Percentiles rank a stretch among this genome's conserved stretches.
Evolutionary conservation across 2,113 vertebrate genomes (phyloP).

Genomic region (Dromaius novaehollandiae): DNA sequence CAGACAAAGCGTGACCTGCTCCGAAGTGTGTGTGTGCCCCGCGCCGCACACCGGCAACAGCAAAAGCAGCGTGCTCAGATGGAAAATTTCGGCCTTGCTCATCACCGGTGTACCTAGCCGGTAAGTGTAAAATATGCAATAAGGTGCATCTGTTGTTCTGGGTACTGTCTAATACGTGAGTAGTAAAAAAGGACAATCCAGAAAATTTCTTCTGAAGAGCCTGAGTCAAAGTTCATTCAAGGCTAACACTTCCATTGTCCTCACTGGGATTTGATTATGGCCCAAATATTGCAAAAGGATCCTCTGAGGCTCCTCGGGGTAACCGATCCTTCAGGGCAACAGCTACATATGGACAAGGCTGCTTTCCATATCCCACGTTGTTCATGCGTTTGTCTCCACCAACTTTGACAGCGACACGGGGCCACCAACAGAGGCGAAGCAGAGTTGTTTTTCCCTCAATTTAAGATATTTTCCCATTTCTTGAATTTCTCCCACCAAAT

Average conservation of each 20-base stretch:
- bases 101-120: neutral
- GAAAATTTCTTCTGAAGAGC: neutral
- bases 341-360: neutral
- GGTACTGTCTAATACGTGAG: neutral
- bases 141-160: neutral
- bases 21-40: neutral
- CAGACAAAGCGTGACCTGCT: neutral
- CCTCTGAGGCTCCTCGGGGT: neutral
- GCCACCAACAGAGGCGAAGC: neutral
- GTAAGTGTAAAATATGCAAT: neutral
- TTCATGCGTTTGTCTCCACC: neutral
- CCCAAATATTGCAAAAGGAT: neutral
- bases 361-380: neutral
- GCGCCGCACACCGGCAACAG: rapidly evolving
- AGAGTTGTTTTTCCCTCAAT: neutral
- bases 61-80: rapidly evolving
- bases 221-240: neutral
- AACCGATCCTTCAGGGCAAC: neutral
- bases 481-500: neutral
- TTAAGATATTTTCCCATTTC: neutral
- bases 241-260: neutral
- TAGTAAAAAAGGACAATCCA: neutral
- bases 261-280: neutral
- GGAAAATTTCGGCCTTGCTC: neutral
- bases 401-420: neutral